Base-by-base conservation (phyloP, 1,140 invertebrate genomes). In the Drosophila equinoxialis region DNA sequence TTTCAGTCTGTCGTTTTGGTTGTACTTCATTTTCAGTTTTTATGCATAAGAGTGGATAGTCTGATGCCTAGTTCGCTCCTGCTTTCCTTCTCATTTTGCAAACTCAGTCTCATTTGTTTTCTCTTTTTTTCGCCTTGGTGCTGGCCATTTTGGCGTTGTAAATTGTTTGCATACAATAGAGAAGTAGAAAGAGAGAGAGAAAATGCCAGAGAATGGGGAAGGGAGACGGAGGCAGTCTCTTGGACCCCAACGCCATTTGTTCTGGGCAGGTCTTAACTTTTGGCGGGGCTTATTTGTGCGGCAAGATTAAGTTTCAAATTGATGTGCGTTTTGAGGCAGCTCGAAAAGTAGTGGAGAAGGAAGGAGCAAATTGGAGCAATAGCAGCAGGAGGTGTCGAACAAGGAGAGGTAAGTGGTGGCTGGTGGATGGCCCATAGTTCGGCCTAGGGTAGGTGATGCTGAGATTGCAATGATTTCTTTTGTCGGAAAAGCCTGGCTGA, bases 261-360 rank as follows among this genome's bases (percentile, higher is more conserved):
- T 79, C 68, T 23, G 10, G 37, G 68, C 64, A 64, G 84, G 83
- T 89, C 83, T 86, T 86, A 86, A 86, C 76, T 86, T 87, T 89
- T 83, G 79, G 79, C 77, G 79, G 66, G 84, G 84, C 83, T 86
- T 86, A 89, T 86, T 86, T 89, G 83, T 86, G 80, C 77, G 84
- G 80, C 84, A 75, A 86, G 83, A 86, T 86, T 86, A 86, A 89
- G 83, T 86, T 86, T 86, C 79, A 86, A 86, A 86, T 86, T 86
- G 83, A 86, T 86, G 83, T 79, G 72, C 83, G 74, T 86, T 87
- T 77, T 82, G 66, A 75, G 75, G 62, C 64, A 41, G 65, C 68
- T 37, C 17, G 48, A 48, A 71, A 60, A 63, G 14, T 51, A 23
- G 45, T 35, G 23, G 67, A 57, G 14, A 7, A 26, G 41, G 14